phyloP scores from a whole-genome alignment of 2,113 vertebrate species.

The Maccullochella peelii region DNA sequence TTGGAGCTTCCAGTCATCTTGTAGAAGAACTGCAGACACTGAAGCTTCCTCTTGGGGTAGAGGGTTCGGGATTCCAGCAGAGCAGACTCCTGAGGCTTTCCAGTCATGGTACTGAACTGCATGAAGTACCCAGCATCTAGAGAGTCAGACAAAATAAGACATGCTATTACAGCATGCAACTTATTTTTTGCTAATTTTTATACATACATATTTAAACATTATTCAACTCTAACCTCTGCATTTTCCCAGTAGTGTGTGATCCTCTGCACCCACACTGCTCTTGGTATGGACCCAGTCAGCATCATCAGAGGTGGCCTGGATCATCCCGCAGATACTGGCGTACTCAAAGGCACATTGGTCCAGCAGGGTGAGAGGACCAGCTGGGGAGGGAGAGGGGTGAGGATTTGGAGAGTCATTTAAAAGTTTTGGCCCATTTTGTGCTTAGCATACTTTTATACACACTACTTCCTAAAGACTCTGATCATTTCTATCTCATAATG shows the following conservation, averaged over 20 bases:
- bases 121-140: constrained; percentile 90
- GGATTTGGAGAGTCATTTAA: not conserved
- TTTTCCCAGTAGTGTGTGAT: constrained; percentile 86
- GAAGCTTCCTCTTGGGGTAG: constrained; percentile 89
- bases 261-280: constrained; percentile 65
- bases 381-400: constrained; percentile 66
- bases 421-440: not conserved
- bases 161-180: not conserved
- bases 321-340: constrained; percentile 93
- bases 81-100: constrained; percentile 81
- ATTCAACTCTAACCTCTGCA: constrained; percentile 86
- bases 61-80: constrained; percentile 91
- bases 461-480: not conserved
- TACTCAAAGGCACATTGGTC: constrained; percentile 92
- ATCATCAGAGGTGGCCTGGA: constrained; percentile 86
- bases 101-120: constrained; percentile 85
- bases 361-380: constrained; percentile 88
- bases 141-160: constrained; percentile 17
- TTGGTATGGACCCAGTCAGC: constrained; percentile 86
- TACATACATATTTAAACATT: no score
- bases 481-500: not conserved
- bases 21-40: constrained; percentile 95
- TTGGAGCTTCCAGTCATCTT: constrained; percentile 87
- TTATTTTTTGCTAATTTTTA: not conserved
- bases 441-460: not conserved